phyloP scores from a whole-genome alignment of 2,888 invertebrate genomes.

The Oscheius sp. region DNA sequence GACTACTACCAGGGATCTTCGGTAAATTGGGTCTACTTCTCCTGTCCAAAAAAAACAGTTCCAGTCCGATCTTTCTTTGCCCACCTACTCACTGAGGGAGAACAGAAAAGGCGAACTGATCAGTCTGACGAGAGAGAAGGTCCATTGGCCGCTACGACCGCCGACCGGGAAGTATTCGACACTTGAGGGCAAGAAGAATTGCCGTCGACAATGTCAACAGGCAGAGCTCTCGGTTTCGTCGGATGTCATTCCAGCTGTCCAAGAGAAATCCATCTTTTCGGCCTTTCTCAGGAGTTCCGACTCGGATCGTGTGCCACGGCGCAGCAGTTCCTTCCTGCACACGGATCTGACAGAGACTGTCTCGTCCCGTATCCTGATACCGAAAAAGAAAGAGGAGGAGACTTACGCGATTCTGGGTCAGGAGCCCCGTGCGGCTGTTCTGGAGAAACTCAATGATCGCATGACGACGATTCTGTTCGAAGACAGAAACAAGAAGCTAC shows the following conservation, averaged over 20 bases:
- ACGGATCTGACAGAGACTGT: background rate
- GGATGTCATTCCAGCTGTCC: conserved; percentile 3
- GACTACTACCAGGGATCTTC: background rate
- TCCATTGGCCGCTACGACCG: conserved; percentile 10
- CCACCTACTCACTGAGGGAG: conserved; percentile 20
- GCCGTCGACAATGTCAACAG: background rate
- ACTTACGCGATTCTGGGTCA: background rate
- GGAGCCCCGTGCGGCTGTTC: background rate
- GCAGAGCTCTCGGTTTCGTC: background rate
- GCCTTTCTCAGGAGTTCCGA: background rate
- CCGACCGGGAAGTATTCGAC: conserved; percentile 9
- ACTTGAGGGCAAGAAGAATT: conserved; percentile 8
- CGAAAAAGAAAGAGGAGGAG: background rate
- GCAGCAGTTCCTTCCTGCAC: background rate
- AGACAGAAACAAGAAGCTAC: background rate
- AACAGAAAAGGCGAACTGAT: background rate
- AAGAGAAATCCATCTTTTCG: background rate
- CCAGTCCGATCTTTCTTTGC: conserved; percentile 17
- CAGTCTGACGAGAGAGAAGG: conserved; percentile 12
- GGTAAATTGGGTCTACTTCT: background rate
- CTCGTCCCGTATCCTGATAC: background rate
- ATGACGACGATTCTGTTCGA: conserved; percentile 5
- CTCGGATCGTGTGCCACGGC: background rate
- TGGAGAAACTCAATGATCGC: background rate
- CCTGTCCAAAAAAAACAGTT: background rate